Percentiles rank a stretch among this genome's conserved stretches.
Conservation (phyloP, 2,888 invertebrate genomes). For the Pasiphila rectangulata region DNA sequence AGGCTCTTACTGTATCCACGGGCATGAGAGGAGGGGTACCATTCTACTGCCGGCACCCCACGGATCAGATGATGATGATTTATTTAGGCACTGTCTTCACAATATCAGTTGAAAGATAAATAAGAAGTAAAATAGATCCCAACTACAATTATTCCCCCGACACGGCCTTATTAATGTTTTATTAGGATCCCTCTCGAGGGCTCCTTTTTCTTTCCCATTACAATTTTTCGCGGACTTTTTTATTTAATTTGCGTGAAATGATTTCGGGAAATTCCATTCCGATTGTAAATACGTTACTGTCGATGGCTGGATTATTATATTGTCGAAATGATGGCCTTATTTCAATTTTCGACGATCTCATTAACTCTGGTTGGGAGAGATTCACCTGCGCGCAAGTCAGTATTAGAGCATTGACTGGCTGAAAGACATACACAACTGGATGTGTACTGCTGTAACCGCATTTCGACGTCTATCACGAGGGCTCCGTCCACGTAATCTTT, state of each 20-base stretch:
- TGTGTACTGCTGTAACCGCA: too few relatives aligned
- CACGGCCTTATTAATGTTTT: constrained; percentile 27
- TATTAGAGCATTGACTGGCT: too few relatives aligned
- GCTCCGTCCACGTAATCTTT: too few relatives aligned
- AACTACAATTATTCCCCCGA: constrained; percentile 20
- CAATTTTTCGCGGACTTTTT: constrained; percentile 17
- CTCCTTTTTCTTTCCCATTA: constrained; percentile 7
- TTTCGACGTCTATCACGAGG: too few relatives aligned
- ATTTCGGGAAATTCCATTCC: constrained; percentile 21
- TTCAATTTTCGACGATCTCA: background rate
- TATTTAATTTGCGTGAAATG: constrained; percentile 22
- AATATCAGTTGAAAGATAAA: constrained; percentile 8
- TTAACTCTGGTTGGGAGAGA: too few relatives aligned
- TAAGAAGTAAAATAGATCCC: constrained; percentile 9
- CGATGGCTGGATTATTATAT: background rate
- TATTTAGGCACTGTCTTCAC: background rate
- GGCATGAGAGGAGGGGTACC: too few relatives aligned
- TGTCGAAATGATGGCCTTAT: background rate
- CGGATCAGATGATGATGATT: too few relatives aligned
- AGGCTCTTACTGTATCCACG: too few relatives aligned
- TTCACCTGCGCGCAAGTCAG: too few relatives aligned
- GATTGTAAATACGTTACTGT: background rate
- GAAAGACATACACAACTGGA: too few relatives aligned
- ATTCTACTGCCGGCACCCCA: too few relatives aligned
- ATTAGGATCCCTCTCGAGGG: constrained; percentile 23